phyloP scores from a whole-genome alignment of 2,797 vertebrate species.

The Sylvia borin region DNA sequence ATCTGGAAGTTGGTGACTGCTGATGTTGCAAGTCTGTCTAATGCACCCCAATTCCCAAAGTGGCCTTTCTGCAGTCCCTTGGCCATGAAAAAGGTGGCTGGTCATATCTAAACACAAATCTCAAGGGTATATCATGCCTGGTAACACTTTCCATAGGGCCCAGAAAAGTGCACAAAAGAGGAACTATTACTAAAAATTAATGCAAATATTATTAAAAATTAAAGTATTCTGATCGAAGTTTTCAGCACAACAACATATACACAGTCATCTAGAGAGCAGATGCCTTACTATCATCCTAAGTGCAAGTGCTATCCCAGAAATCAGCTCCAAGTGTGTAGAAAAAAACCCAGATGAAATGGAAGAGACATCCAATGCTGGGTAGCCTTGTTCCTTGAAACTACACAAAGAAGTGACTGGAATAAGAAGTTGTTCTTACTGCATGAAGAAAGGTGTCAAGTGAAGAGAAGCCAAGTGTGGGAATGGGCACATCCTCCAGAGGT shows the following conservation, averaged over 20 bases:
- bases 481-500: neutral
- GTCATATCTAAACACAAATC: neutral
- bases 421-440: neutral
- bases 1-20: neutral
- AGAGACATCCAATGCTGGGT: neutral
- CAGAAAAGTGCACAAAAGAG: neutral
- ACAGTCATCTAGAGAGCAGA: neutral
- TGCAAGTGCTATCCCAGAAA: neutral
- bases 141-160: neutral
- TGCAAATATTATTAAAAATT: neutral
- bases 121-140: neutral
- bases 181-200: neutral
- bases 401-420: neutral
- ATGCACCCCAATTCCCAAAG: neutral
- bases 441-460: neutral
- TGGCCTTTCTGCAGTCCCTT: neutral
- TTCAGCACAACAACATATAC: neutral
- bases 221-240: neutral
- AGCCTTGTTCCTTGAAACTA: neutral
- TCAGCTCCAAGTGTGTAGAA: neutral
- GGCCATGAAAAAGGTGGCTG: neutral
- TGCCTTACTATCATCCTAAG: neutral
- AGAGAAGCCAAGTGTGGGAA: neutral
- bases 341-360: neutral
- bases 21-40: neutral